Conservation (phyloP, 2,113 vertebrate species). For the Penelope pileata region DNA sequence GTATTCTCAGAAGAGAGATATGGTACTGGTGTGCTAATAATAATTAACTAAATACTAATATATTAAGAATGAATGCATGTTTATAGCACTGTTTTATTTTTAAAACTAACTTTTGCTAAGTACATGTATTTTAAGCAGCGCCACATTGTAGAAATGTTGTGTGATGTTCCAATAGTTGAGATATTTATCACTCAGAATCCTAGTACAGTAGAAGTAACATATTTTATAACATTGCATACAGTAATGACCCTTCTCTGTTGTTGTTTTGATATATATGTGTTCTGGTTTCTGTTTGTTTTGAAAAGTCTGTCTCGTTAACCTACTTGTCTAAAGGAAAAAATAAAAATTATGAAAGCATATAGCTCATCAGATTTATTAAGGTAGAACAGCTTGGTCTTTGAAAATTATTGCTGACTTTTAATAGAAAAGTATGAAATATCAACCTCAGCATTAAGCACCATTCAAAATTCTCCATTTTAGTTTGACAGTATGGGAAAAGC, state of each 20-base stretch:
- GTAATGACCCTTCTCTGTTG: neutral
- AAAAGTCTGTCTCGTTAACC: slow-evolving; percentile 28
- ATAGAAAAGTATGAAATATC: slow-evolving; percentile 6
- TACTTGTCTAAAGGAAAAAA: neutral
- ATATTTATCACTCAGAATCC: neutral
- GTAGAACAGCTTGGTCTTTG: slow-evolving; percentile 36
- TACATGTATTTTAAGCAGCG: neutral
- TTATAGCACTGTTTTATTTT: neutral
- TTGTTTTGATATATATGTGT: neutral
- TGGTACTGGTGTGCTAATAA: neutral
- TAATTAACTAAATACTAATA: neutral
- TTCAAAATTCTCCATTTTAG: slow-evolving; percentile 15
- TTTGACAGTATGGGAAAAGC: slow-evolving; percentile 20
- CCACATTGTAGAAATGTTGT: neutral
- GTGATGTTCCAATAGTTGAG: neutral
- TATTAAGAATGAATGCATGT: neutral
- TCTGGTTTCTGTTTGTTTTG: neutral
- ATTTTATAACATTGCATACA: neutral
- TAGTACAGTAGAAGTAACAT: neutral
- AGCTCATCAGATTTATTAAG: slow-evolving; percentile 22
- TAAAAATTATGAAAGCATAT: neutral
- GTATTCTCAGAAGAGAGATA: slow-evolving; percentile 9
- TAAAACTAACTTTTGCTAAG: neutral
- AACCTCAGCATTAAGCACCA: slow-evolving; percentile 2
- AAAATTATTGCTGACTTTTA: slow-evolving; percentile 43